These are phyloP conservation scores for Hirudo medicinalis DNA, from an alignment of 1,140 invertebrate species.

Conservation along the genomic window DNA sequence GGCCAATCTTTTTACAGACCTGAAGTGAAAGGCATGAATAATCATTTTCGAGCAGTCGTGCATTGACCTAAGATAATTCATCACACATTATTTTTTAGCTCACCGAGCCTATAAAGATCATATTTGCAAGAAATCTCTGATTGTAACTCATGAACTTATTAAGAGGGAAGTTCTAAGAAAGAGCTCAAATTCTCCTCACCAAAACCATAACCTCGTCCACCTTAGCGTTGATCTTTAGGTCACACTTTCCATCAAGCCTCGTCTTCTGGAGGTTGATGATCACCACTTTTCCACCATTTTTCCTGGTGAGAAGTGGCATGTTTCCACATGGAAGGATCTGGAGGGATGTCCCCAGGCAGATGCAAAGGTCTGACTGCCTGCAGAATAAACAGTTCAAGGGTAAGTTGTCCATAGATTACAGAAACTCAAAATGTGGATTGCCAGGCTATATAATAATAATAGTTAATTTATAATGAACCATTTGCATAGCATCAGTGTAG, in stretches of 20 bases:
- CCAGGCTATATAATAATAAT: not conserved
- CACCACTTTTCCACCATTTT: slow-evolving; percentile 72
- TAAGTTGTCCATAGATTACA: too few species aligned
- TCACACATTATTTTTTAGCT: too few species aligned
- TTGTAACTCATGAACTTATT: too few species aligned
- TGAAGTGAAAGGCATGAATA: too few species aligned
- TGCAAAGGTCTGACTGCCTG: slow-evolving; percentile 74
- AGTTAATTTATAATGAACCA: too few species aligned
- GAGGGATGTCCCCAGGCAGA: slow-evolving; percentile 85
- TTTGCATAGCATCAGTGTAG: too few species aligned
- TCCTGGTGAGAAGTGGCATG: slow-evolving; percentile 73
- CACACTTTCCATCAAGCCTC: slow-evolving; percentile 84
- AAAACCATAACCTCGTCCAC: slow-evolving; percentile 69
- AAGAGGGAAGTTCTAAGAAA: too few species aligned
- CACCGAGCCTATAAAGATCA: too few species aligned
- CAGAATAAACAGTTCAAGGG: slow-evolving; percentile 24
- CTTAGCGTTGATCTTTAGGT: slow-evolving; percentile 74
- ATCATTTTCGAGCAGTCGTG: too few species aligned
- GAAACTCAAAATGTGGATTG: not conserved
- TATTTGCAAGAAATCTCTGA: too few species aligned
- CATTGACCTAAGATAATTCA: too few species aligned
- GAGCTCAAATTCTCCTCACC: slow-evolving; percentile 37
- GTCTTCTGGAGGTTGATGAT: slow-evolving; percentile 94
- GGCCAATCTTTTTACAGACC: too few species aligned
- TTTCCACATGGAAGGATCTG: slow-evolving; percentile 95